These are phyloP conservation scores for Passer montanus DNA, from an alignment of 2,113 vertebrate genomes.

Conservation along the genomic window DNA sequence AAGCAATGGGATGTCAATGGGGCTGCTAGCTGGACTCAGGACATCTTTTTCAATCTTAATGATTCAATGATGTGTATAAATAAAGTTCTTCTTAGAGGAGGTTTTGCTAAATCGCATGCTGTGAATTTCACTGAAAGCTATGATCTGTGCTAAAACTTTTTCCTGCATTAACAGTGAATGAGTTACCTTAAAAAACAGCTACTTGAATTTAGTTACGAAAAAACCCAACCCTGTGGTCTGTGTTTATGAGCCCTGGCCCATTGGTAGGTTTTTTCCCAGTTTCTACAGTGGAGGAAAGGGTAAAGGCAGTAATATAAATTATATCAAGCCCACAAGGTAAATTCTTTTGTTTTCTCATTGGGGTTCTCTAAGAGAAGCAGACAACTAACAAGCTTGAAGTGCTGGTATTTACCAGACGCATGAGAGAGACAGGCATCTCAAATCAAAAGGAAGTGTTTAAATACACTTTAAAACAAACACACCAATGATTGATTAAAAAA, in stretches of 20 bases:
- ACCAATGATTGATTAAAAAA: neutral
- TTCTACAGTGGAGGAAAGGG: neutral
- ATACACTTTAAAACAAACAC: neutral
- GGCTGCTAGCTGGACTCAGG: neutral
- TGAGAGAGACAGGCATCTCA: neutral
- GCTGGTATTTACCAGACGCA: neutral
- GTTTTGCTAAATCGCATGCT: neutral
- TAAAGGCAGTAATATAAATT: neutral
- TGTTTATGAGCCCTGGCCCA: neutral
- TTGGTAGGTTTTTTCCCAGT: neutral
- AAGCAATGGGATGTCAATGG: accelerated
- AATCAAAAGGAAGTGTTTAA: neutral
- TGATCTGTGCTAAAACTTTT: neutral
- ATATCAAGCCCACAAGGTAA: neutral
- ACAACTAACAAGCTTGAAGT: neutral
- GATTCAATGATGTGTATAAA: neutral
- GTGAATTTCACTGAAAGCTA: neutral
- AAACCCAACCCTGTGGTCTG: accelerated
- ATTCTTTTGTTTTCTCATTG: neutral
- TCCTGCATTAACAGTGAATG: neutral
- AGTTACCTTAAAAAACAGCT: neutral
- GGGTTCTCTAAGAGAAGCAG: neutral
- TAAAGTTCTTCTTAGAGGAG: neutral
- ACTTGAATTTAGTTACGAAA: neutral
- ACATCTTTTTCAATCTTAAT: neutral